These are phyloP conservation scores for Drosophila nikananu DNA, from an alignment of 1,140 invertebrate species.

Conservation along the genomic window DNA sequence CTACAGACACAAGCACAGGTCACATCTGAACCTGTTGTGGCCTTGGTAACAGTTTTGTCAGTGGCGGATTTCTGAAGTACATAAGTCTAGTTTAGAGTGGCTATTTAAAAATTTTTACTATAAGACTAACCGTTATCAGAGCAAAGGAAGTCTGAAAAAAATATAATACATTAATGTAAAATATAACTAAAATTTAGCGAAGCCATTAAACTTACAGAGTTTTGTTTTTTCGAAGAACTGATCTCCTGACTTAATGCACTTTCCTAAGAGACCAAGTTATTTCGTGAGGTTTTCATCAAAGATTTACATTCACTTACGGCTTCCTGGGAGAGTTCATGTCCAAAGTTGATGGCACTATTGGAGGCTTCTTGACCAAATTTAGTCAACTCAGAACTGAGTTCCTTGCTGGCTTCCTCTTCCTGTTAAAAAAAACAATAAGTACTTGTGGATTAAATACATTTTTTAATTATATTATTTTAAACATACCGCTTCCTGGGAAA, in stretches of 20 bases:
- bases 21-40: neutral
- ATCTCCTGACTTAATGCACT: conserved; percentile 18
- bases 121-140: neutral
- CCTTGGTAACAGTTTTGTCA: neutral
- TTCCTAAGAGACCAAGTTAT: neutral
- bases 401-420: conserved; percentile 17
- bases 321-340: conserved; percentile 21
- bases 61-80: neutral
- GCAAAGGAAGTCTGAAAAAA: neutral
- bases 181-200: neutral
- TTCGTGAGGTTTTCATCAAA: neutral
- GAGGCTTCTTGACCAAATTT: conserved; percentile 10
- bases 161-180: too few species aligned
- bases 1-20: conserved; percentile 24
- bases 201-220: neutral
- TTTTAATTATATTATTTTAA: neutral
- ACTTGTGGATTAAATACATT: neutral
- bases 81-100: neutral
- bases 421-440: neutral
- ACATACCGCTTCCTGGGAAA: conserved; percentile 32
- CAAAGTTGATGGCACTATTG: conserved; percentile 22
- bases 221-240: neutral
- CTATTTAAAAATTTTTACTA: neutral
- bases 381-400: neutral
- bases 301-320: conserved; percentile 2